Evolutionary conservation across 2,888 invertebrate species (phyloP), one percentile per base, ranked within the genome.

Genomic region (Leptopilina syphax): DNA sequence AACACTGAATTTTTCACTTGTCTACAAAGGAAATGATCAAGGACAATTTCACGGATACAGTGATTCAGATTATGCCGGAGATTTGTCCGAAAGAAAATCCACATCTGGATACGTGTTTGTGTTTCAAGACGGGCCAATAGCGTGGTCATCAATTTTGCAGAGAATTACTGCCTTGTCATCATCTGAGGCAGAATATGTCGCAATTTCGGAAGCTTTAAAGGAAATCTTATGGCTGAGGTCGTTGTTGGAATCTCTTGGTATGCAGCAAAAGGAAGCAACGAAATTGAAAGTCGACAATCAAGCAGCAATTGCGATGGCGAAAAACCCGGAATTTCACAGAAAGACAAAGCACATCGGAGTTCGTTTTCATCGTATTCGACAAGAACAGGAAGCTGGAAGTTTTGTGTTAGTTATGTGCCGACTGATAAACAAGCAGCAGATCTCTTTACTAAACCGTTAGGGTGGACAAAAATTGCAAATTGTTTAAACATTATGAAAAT

Each of bases 51-150:
- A 54, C 54, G 81, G 65, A 4, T 84, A 77, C 76, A 83, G 81
- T 57, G 80, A 84, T 47, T 80, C 82, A 1, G 82, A 83, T 54
- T 79, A 76, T 24, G 73, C 79, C 1, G 65, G 57, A 12, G 76
- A 76, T 8, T 24, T 67, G n/a, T 12, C 13, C 5, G 66, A 66
- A 66, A 66, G 66, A 66, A 66, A 66, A 18, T 66, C 66, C 13
- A 66, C 66, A 10, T 66, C 24, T 66, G 44, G 44, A 44, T 44
- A 44, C 44, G 44, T 44, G 7, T 44, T 44, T 44, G 44, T 44
- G 7, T 8, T 44, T 44, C 44, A 44, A 44, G 44, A 8, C 44
- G 44, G 44, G 8, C 44, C 44, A 44, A 44, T 44, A 44, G 44
- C 44, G 44, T 44, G 44, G 44, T 44, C 44, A 44, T 44, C 44